These are phyloP conservation scores for Drepana arcuata DNA, from an alignment of 1,140 invertebrate species.

Conservation along the genomic window DNA sequence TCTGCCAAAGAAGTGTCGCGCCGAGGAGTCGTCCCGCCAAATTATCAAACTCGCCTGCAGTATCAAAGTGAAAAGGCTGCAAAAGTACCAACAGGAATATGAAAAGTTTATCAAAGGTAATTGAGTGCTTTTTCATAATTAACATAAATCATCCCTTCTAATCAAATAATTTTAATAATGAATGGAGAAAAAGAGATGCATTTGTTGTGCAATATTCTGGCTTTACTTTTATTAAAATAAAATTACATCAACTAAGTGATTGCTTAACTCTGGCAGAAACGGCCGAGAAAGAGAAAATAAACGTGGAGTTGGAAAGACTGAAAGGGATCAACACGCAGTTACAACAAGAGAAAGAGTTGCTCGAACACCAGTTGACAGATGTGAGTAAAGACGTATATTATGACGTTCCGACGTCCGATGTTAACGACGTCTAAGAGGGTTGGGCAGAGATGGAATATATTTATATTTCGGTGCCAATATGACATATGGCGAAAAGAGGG, in stretches of 20 bases:
- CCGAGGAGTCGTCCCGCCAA: slow-evolving; percentile 89
- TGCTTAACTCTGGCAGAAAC: slow-evolving; percentile 38
- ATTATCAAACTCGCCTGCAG: slow-evolving; percentile 92
- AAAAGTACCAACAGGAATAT: slow-evolving; percentile 96
- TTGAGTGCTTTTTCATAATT: no score
- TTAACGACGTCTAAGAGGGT: no score
- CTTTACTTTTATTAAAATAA: neutral
- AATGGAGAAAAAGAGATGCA: no score
- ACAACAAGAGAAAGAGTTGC: slow-evolving; percentile 52
- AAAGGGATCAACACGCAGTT: slow-evolving; percentile 70
- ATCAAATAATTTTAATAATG: no score
- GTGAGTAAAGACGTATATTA: no score
- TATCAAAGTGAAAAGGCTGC: slow-evolving; percentile 94
- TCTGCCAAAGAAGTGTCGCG: slow-evolving; percentile 95
- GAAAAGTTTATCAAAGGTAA: slow-evolving; percentile 62
- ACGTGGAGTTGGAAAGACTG: slow-evolving; percentile 84
- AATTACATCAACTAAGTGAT: neutral
- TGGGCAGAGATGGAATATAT: no score
- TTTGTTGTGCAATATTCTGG: neutral
- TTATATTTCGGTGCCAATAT: no score
- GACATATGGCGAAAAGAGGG: no score
- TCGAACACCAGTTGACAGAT: slow-evolving; percentile 51
- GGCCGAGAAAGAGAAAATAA: slow-evolving; percentile 79
- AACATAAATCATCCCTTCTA: no score
- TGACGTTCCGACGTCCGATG: no score